Evolutionary conservation across 1,140 invertebrate species (phyloP).

Genomic region (Brachionus sp.): DNA sequence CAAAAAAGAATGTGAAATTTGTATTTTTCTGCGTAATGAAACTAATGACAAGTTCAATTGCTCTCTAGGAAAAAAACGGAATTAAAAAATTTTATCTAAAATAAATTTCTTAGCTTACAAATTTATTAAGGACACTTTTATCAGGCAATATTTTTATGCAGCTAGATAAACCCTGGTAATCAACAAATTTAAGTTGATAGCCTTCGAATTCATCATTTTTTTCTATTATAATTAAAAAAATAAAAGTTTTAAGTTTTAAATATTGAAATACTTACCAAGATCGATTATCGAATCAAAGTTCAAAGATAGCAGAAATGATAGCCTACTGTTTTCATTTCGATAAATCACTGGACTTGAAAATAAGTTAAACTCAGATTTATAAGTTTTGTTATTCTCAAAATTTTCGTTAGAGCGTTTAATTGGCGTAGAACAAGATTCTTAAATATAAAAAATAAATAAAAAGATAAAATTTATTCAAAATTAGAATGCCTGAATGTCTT

Average conservation of each 20-base stretch:
- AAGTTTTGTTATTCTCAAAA: not conserved
- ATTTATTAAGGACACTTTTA: not conserved
- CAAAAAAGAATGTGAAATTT: conserved; percentile 19
- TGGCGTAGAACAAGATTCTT: not conserved
- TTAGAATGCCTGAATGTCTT: not conserved
- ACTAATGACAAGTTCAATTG: not conserved
- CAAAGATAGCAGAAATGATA: conserved; percentile 3
- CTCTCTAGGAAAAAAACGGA: not conserved
- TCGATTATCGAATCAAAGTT: not conserved
- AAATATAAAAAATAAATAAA: not conserved
- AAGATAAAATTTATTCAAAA: not conserved
- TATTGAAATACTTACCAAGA: not conserved
- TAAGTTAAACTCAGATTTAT: conserved; percentile 2
- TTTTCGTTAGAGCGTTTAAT: not conserved
- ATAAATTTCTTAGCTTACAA: not conserved
- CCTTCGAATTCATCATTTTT: not conserved
- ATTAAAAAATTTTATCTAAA: not conserved
- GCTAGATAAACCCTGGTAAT: not conserved
- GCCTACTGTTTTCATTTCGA: not conserved
- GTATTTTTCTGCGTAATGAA: not conserved
- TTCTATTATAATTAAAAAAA: conserved; percentile 4
- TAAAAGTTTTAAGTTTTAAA: not conserved
- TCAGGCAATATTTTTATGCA: conserved; percentile 4
- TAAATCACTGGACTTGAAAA: not conserved
- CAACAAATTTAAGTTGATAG: not conserved